Evolutionary conservation across 2,113 vertebrate genomes (phyloP), one percentile per base, ranked within the genome.

Genomic region (Sigmodon hispidus): DNA sequence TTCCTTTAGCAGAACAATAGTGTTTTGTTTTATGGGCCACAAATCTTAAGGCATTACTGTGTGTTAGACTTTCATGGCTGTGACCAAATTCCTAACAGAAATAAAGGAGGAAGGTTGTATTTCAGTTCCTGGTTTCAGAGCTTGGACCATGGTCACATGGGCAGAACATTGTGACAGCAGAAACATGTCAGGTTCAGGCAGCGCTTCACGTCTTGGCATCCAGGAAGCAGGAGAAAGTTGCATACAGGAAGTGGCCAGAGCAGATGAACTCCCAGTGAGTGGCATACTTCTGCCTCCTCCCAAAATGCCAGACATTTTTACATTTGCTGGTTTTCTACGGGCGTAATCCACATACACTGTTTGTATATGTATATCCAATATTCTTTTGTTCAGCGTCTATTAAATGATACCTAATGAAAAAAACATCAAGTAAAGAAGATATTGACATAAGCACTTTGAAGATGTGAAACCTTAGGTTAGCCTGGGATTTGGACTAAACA

Each of bases 361-460:
- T 21, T 76, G 31, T 34, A 15, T 87, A 40, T 52, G 24, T 48
- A 21, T 61, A 52, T 40, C 67, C 55, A 84, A 65, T 48, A 89
- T 91, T 87, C 80, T 89, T 91, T 85, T 79, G 83, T 84, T 96
- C 65, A 80, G 13, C 40, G 40, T 76, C 96, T 92, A 96, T 89
- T 94, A 96, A 97, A 95, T 95, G 79, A 69, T n/a, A 93, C 29
- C 65, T 90, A 93, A 93, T 93, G n/a, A 94, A 96, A 96, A 96
- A 96, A 94, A 63, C 77, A 91, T 85, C 52, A 94, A 94, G 67
- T 55, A 67, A 91, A 94, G 73, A 91, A 95, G 52, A n/a, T 95
- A 85, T 94, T 93, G 94, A 95, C 93, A 85, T 70, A 90, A 93
- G 57, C 36, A 43, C 92, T 96, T 96, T 94, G 83, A 91, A 45